Conservation (phyloP, 2,113 vertebrate species). For the Promerops cafer region DNA sequence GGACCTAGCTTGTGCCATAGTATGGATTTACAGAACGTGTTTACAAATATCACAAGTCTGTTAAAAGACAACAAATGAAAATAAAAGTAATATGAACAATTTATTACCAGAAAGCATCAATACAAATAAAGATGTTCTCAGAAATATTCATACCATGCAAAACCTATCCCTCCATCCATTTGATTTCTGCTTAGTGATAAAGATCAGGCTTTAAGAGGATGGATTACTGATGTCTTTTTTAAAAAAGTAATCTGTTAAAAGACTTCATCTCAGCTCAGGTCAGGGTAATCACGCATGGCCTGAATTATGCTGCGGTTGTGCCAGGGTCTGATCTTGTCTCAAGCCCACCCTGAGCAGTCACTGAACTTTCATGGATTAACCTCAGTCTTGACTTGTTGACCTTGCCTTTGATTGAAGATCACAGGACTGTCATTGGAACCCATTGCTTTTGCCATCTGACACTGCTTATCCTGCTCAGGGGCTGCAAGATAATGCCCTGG, state of each 20-base stretch:
- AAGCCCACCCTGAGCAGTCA: background rate
- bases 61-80: background rate
- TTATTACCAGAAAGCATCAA: background rate
- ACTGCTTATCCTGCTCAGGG: background rate
- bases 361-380: background rate
- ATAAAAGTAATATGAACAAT: background rate
- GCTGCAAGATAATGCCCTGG: background rate
- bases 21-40: background rate
- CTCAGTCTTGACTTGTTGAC: background rate
- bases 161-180: background rate
- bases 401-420: background rate
- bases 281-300: background rate
- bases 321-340: background rate
- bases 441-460: background rate
- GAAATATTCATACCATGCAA: background rate
- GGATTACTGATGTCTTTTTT: background rate
- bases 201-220: background rate
- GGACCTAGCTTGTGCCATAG: background rate
- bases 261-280: accelerated
- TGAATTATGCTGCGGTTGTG: background rate
- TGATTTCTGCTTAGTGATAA: background rate
- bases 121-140: background rate
- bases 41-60: background rate
- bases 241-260: background rate
- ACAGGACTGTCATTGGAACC: background rate